These are phyloP conservation scores for Mizuhopecten yessoensis DNA, from an alignment of 1,140 invertebrate species.

Conservation along the genomic window DNA sequence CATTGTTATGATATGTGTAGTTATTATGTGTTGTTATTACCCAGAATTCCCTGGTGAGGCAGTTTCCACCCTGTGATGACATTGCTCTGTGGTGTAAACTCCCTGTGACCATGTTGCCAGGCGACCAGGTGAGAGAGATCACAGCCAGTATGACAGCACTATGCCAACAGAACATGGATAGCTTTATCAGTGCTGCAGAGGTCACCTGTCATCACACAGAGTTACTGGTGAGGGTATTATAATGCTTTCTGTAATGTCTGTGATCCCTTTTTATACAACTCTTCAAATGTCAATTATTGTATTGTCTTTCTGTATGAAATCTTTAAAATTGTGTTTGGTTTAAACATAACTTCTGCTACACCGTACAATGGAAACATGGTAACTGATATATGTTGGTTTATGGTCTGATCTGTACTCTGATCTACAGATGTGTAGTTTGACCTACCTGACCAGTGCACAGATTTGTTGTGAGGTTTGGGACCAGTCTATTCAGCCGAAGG, in stretches of 20 bases:
- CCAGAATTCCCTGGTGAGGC: background rate
- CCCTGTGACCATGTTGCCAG: background rate
- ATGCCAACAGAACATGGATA: background rate
- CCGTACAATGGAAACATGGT: too few species aligned
- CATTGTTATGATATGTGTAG: too few species aligned
- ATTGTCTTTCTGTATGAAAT: too few species aligned
- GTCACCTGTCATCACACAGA: slow-evolving; percentile 23
- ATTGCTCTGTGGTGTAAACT: background rate
- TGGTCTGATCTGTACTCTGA: too few species aligned
- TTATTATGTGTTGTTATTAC: background rate
- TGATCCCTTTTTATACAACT: too few species aligned
- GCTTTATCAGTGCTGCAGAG: background rate
- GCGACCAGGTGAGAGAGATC: background rate
- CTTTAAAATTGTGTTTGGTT: too few species aligned
- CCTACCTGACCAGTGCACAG: slow-evolving; percentile 28
- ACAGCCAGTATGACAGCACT: background rate
- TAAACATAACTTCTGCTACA: too few species aligned
- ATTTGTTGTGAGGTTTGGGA: background rate
- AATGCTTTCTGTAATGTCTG: too few species aligned
- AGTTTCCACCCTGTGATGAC: background rate
- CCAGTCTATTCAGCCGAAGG: background rate
- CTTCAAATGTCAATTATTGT: too few species aligned
- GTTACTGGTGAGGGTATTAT: background rate
- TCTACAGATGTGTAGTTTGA: slow-evolving; percentile 40
- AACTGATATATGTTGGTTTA: too few species aligned